Conservation (phyloP, 30 jellyfish, hydroid and myxozoan genomes). For the Nemopilema nomurai region DNA sequence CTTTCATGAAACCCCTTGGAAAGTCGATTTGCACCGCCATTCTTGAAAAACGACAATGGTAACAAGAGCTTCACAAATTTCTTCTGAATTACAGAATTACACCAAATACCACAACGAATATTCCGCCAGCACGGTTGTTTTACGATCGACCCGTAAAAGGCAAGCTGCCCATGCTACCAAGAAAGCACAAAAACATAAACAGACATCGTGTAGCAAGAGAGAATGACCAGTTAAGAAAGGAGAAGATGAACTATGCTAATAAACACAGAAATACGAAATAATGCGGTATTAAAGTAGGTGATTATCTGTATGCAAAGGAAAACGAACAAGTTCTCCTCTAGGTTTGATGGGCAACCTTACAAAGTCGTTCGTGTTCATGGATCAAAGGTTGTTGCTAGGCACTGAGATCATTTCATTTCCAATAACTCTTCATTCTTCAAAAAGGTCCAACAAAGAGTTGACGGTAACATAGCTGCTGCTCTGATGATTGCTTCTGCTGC, state of each 20-base stretch:
- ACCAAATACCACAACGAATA: constrained; percentile 14
- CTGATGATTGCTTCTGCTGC: too few species aligned
- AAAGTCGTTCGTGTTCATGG: constrained; percentile 9
- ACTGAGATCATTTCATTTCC: constrained; percentile 10
- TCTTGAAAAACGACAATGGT: constrained; percentile 1
- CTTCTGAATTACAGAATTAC: background rate
- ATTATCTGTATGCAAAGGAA: constrained; percentile 17
- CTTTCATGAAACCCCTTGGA: constrained; percentile 43
- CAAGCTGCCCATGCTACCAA: constrained; percentile 19
- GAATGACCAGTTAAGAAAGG: constrained; percentile 5
- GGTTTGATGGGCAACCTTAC: constrained; percentile 5
- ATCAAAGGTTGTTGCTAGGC: constrained; percentile 12
- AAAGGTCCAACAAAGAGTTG: background rate
- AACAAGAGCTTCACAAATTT: background rate
- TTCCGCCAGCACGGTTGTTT: constrained; percentile 5
- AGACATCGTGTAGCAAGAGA: constrained; percentile 4
- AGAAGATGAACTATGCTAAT: constrained; percentile 9
- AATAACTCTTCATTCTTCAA: background rate
- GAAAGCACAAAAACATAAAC: background rate
- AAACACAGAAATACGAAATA: constrained; percentile 27
- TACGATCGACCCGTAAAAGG: constrained; percentile 1
- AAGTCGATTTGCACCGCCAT: constrained; percentile 52
- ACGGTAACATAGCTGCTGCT: background rate
- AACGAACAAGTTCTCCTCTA: constrained; percentile 18
- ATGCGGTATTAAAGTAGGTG: constrained; percentile 26